These are phyloP conservation scores for Metaphire vulgaris DNA, from an alignment of 1,140 invertebrate species.

Conservation along the genomic window DNA sequence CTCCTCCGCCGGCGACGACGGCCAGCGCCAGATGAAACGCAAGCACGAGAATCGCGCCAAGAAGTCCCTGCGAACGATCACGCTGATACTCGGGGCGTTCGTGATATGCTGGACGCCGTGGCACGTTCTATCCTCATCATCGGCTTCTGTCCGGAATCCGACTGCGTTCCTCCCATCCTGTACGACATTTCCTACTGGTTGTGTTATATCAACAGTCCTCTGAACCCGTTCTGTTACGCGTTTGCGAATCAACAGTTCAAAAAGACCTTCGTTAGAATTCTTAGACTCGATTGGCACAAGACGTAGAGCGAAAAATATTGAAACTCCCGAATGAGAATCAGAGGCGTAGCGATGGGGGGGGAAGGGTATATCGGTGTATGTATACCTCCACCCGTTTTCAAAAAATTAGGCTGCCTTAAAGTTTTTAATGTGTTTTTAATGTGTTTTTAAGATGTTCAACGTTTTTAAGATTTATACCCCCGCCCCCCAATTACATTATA, in stretches of 20 bases:
- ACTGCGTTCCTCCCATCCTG: slow-evolving; percentile 76
- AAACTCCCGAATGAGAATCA: too few relatives aligned
- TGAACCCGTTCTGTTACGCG: slow-evolving; percentile 98
- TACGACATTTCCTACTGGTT: slow-evolving; percentile 98
- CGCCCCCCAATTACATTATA: too few relatives aligned
- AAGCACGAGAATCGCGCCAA: slow-evolving; percentile 58
- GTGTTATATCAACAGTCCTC: slow-evolving; percentile 87
- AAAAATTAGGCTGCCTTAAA: too few relatives aligned
- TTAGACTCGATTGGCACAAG: slow-evolving; percentile 39
- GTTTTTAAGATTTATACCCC: too few relatives aligned
- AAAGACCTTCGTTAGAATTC: slow-evolving; percentile 71
- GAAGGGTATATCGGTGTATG: too few relatives aligned
- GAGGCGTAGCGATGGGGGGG: too few relatives aligned
- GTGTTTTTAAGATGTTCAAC: too few relatives aligned
- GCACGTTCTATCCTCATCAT: slow-evolving; percentile 89
- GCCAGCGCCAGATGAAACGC: neutral
- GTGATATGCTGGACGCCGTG: slow-evolving; percentile 99
- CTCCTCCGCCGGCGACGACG: neutral
- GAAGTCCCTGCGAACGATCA: slow-evolving; percentile 96
- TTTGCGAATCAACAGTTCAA: slow-evolving; percentile 99
- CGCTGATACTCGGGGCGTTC: slow-evolving; percentile 95
- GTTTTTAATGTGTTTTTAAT: too few relatives aligned
- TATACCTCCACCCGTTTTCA: too few relatives aligned
- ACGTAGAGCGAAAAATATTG: neutral
- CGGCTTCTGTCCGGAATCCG: slow-evolving; percentile 75